Conservation (phyloP, 2,797 vertebrate genomes). For the Myotis myotis region DNA sequence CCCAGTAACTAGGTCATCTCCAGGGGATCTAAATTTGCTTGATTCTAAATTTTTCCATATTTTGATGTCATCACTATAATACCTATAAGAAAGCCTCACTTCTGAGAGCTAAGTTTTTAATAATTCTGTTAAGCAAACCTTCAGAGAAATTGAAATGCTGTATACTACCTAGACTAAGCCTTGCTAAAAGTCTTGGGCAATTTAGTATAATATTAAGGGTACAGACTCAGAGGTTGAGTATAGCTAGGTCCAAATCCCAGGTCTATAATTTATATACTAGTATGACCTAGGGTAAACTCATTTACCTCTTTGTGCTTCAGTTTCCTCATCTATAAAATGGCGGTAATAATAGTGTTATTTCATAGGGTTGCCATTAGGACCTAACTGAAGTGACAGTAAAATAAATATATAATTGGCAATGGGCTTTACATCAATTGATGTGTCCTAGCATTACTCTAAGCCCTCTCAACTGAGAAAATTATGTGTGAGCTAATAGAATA, state of each 20-base stretch:
- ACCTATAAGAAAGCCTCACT: background rate
- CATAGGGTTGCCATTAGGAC: background rate
- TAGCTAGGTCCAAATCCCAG: background rate
- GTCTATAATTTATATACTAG: background rate
- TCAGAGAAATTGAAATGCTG: background rate
- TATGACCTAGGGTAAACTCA: background rate
- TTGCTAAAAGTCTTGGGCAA: constrained; percentile 3
- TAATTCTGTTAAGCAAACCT: background rate
- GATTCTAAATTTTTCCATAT: background rate
- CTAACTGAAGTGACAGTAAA: background rate
- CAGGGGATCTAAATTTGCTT: background rate
- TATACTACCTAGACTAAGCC: background rate
- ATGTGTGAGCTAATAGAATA: background rate
- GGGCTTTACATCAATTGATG: background rate
- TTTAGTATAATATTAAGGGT: background rate
- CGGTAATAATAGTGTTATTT: background rate
- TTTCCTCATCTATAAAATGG: background rate
- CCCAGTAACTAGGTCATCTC: background rate
- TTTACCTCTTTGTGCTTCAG: background rate
- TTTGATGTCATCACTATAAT: background rate
- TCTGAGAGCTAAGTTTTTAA: background rate
- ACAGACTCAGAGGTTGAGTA: background rate
- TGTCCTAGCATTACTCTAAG: background rate
- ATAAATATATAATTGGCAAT: background rate
- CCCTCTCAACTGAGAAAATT: background rate